Percentiles rank a stretch among this genome's conserved stretches.
These are phyloP conservation scores for Octomys mimax DNA, from an alignment of 2,797 vertebrate genomes.

Conservation along the genomic window DNA sequence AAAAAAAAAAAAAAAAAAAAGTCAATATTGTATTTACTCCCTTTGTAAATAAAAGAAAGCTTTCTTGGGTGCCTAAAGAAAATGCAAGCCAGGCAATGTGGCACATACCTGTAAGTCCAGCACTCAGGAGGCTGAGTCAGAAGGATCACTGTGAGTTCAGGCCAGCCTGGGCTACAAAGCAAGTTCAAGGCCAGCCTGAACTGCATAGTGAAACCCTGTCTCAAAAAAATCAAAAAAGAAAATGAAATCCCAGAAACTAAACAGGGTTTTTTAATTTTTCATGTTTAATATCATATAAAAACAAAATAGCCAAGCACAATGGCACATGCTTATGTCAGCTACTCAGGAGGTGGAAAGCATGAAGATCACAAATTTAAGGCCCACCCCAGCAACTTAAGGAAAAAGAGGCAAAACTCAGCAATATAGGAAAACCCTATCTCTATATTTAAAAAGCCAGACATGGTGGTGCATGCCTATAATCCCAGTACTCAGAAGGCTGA, in stretches of 20 bases:
- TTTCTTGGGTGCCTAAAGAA: conserved; percentile 11
- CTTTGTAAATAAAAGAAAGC: conserved; percentile 33
- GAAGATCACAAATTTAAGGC: not conserved
- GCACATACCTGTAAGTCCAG: no score
- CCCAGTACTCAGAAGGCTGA: not conserved
- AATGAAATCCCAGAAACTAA: conserved; percentile 23
- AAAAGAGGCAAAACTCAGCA: not conserved
- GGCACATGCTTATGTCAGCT: not conserved
- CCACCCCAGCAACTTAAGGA: not conserved
- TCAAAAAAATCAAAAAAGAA: not conserved
- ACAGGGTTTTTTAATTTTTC: conserved; percentile 21
- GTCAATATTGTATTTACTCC: not conserved
- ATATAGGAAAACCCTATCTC: not conserved
- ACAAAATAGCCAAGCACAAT: conserved; percentile 11
- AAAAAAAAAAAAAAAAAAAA: no score
- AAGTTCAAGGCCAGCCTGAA: no score
- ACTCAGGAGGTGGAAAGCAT: not conserved
- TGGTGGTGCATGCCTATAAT: not conserved
- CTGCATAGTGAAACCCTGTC: no score
- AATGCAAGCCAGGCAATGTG: not conserved
- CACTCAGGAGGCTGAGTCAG: no score
- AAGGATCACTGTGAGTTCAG: no score
- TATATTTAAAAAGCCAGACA: not conserved
- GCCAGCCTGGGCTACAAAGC: no score
- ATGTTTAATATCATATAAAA: not conserved